Evolutionary conservation across 2,797 vertebrate genomes (phyloP).

Genomic region (Sebastolobus altivelis): DNA sequence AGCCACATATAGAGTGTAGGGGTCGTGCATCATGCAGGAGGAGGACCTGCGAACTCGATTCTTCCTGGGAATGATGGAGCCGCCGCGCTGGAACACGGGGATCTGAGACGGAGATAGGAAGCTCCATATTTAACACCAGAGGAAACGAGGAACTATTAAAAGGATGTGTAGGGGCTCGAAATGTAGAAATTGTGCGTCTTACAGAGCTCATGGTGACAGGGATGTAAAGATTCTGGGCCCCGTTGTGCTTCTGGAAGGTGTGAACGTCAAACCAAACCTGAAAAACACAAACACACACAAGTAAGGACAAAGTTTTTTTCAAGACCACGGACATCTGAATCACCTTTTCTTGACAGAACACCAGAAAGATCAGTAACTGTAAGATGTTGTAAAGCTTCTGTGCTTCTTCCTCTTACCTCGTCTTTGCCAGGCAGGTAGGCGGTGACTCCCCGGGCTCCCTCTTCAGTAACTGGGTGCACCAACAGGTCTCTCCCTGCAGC

Average conservation of each 20-base stretch:
- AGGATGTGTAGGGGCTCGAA: background rate
- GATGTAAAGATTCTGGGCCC: constrained; percentile 90
- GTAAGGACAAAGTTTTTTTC: background rate
- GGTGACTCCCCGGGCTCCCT: constrained; percentile 89
- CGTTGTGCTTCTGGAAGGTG: constrained; percentile 90
- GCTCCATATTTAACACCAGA: background rate
- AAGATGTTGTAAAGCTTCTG: background rate
- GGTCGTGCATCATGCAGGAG: constrained; percentile 90
- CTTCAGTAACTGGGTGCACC: constrained; percentile 92
- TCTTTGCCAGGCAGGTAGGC: constrained; percentile 91
- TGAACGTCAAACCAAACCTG: constrained; percentile 93
- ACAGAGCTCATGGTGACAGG: constrained; percentile 91
- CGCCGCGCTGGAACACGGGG: constrained; percentile 92
- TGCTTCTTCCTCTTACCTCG: constrained; percentile 80
- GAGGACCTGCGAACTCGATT: constrained; percentile 90
- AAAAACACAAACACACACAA: constrained; percentile 15
- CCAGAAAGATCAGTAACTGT: background rate
- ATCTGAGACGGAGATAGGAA: constrained; percentile 79
- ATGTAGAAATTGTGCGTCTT: constrained; percentile 63
- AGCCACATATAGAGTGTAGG: constrained; percentile 91
- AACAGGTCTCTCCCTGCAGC: constrained; percentile 88
- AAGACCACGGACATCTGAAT: background rate
- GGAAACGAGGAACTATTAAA: background rate
- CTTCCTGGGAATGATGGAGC: constrained; percentile 91
- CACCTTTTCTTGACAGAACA: background rate